Conservation (phyloP, 1,140 invertebrate species). For the Hirudo medicinalis region DNA sequence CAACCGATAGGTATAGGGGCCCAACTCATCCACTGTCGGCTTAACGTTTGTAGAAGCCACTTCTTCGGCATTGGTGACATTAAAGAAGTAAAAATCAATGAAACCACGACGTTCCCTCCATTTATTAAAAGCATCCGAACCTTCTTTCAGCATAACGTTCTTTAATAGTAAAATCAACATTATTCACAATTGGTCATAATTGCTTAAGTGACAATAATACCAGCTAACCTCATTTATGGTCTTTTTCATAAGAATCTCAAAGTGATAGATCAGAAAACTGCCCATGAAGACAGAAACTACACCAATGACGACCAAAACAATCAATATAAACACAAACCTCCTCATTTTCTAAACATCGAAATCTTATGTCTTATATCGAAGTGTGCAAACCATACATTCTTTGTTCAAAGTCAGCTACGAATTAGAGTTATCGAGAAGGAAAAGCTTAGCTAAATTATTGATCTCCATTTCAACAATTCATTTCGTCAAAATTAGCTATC, state of each 20-base stretch:
- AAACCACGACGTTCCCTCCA: neutral
- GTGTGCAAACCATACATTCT: too few relatives aligned
- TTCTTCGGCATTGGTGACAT: slow-evolving; percentile 3
- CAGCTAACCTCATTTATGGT: neutral
- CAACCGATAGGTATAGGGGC: slow-evolving; percentile 1
- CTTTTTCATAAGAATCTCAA: slow-evolving; percentile 3
- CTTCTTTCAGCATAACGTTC: neutral
- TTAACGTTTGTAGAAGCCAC: neutral
- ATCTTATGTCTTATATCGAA: too few relatives aligned
- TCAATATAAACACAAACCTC: too few relatives aligned
- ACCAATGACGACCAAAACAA: too few relatives aligned
- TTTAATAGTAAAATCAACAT: neutral
- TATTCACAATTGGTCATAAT: neutral
- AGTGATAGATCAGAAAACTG: neutral
- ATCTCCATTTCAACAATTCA: too few relatives aligned
- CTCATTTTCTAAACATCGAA: too few relatives aligned
- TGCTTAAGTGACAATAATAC: neutral
- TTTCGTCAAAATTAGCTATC: too few relatives aligned
- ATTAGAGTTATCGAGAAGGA: too few relatives aligned
- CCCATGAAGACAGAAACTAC: too few relatives aligned
- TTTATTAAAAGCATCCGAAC: neutral
- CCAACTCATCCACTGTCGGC: neutral
- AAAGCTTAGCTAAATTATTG: too few relatives aligned
- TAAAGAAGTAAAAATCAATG: slow-evolving; percentile 6
- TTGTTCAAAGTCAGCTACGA: too few relatives aligned